Conservation (phyloP, 2,113 vertebrate genomes). For the Recurvirostra avosetta region DNA sequence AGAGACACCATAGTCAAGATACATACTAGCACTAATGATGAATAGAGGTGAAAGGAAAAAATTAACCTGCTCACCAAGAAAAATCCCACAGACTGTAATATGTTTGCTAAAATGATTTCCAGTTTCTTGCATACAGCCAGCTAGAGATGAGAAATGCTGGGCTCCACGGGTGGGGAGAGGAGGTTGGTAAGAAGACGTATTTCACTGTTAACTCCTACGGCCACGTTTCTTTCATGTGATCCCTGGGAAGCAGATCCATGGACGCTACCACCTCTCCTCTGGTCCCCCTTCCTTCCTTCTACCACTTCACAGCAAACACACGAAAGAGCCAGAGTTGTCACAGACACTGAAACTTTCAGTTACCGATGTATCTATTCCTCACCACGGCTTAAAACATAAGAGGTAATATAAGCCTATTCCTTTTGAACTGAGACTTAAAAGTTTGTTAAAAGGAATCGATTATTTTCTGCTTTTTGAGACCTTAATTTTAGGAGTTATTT, state of each 20-base stretch:
- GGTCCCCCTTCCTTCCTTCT: neutral
- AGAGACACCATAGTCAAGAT: neutral
- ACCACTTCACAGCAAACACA: neutral
- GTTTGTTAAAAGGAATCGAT: neutral
- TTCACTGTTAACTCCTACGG: neutral
- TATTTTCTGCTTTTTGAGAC: neutral
- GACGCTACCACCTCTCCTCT: neutral
- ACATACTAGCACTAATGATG: neutral
- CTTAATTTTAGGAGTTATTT: neutral
- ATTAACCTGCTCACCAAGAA: neutral
- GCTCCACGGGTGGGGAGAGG: accelerated
- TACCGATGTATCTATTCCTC: neutral
- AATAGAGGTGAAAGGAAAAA: neutral
- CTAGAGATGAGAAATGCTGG: neutral
- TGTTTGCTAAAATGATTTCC: neutral
- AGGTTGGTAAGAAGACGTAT: neutral
- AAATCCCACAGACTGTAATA: neutral
- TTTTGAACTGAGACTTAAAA: neutral
- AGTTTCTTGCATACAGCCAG: neutral
- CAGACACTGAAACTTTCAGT: neutral
- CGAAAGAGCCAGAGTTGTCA: neutral
- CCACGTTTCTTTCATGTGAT: neutral
- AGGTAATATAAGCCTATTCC: neutral
- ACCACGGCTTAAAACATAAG: neutral
- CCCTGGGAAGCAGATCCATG: neutral